Percentiles rank a stretch among this genome's conserved stretches.
These are phyloP conservation scores for Balearica regulorum DNA, from an alignment of 2,797 vertebrate species.

Conservation along the genomic window DNA sequence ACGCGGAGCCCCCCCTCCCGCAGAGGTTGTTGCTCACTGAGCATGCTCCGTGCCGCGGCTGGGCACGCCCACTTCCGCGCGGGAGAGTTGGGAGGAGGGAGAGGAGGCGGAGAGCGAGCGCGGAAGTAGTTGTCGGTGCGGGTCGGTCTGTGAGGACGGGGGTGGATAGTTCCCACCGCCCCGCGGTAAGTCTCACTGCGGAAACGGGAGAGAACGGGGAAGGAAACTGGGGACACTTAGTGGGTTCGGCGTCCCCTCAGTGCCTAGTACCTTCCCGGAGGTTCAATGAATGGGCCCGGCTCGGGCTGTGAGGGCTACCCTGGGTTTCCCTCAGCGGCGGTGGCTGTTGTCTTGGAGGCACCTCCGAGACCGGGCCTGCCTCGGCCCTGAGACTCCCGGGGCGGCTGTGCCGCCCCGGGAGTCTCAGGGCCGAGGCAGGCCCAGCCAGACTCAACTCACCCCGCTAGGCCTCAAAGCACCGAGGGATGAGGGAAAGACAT, in stretches of 20 bases:
- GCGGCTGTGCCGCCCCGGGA: not conserved
- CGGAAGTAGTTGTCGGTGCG: rapidly evolving
- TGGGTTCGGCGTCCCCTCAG: no score
- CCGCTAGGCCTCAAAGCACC: not conserved
- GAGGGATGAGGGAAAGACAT: not conserved
- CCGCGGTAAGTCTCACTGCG: not conserved
- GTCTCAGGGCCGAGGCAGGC: not conserved
- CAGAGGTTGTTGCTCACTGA: rapidly evolving
- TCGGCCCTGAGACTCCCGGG: not conserved
- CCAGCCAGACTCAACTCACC: rapidly evolving
- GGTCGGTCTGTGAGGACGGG: not conserved
- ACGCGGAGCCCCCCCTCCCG: no score
- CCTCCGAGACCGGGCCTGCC: no score
- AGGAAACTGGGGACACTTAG: rapidly evolving
- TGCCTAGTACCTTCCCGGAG: no score
- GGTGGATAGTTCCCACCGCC: not conserved
- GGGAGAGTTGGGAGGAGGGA: not conserved
- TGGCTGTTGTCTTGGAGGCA: not conserved
- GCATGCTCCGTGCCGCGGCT: not conserved
- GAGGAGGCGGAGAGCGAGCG: rapidly evolving
- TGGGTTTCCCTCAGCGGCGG: not conserved
- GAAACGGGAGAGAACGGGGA: not conserved
- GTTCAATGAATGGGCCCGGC: not conserved
- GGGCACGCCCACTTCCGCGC: not conserved
- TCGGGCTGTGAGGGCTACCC: not conserved